Percentiles rank a stretch among this genome's conserved stretches.
These are phyloP conservation scores for Apoderus coryli DNA, from an alignment of 2,888 invertebrate genomes.

Conservation along the genomic window DNA sequence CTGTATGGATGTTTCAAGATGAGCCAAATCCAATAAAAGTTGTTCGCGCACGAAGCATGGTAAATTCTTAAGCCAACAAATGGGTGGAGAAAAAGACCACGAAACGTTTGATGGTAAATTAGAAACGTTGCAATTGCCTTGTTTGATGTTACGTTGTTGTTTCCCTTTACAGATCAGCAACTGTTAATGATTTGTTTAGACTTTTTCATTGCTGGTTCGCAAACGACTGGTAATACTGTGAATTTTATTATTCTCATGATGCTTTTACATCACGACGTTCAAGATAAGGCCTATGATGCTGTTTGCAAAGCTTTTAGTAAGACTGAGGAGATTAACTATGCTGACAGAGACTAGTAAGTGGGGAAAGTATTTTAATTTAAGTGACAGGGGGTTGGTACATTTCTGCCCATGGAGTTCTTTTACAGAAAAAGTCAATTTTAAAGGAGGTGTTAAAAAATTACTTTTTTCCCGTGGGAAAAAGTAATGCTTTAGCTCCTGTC, in stretches of 20 bases:
- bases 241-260: conserved; percentile 46
- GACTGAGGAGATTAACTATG: conserved; percentile 32
- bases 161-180: conserved; percentile 42
- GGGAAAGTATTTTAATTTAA: conserved; percentile 5
- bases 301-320: conserved; percentile 34
- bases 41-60: no score
- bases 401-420: no score
- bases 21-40: no score
- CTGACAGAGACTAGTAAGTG: conserved; percentile 34
- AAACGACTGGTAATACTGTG: conserved; percentile 47
- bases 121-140: conserved; percentile 11
- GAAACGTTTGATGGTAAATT: conserved; percentile 33
- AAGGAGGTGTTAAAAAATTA: no score
- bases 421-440: no score
- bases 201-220: conserved; percentile 50
- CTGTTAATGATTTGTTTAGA: conserved; percentile 49
- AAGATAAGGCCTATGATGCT: conserved; percentile 39
- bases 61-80: conserved; percentile 46
- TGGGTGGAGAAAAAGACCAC: conserved; percentile 32
- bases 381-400: conserved; percentile 4
- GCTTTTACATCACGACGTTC: conserved; percentile 42
- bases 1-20: no score
- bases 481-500: no score
- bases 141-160: no score
- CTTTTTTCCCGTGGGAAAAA: no score